Evolutionary conservation across 2,797 vertebrate genomes (phyloP).

Genomic region (Poeciliopsis paucimaculata): DNA sequence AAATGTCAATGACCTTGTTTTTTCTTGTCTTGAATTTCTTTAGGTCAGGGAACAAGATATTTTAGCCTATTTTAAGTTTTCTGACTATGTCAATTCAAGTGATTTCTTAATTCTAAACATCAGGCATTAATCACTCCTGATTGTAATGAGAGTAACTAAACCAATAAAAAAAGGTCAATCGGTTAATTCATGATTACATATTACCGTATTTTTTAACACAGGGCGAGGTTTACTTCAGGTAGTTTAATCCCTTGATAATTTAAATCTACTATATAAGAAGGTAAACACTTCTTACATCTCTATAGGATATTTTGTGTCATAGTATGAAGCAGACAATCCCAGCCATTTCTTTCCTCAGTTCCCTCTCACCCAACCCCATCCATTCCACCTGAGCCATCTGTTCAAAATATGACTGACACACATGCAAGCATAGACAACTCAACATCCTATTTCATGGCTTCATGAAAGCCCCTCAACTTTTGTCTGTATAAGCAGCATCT

Average conservation of each 20-base stretch:
- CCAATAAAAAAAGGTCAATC: neutral
- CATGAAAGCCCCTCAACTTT: slow-evolving; percentile 1
- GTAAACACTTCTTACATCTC: neutral
- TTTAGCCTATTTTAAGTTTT: neutral
- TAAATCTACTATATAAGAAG: neutral
- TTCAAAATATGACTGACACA: slow-evolving; percentile 41
- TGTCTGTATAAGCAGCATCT: slow-evolving; percentile 13
- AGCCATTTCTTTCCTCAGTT: slow-evolving; percentile 17
- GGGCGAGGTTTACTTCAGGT: neutral
- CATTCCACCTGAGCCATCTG: slow-evolving; percentile 48
- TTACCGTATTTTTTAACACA: neutral
- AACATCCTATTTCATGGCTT: neutral
- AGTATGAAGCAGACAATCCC: slow-evolving; percentile 6
- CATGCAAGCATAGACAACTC: slow-evolving; percentile 11
- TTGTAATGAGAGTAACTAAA: neutral
- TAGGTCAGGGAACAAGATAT: neutral
- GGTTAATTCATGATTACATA: neutral
- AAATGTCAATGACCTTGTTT: neutral
- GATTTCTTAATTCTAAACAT: neutral
- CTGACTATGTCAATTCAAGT: neutral
- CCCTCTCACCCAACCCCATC: slow-evolving; percentile 14
- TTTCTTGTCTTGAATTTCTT: neutral
- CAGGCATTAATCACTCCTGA: neutral
- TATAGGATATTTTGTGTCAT: neutral
- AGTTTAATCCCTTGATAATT: neutral